These are phyloP conservation scores for Physocephala rufipes DNA, from an alignment of 2,888 invertebrate genomes.

Conservation along the genomic window DNA sequence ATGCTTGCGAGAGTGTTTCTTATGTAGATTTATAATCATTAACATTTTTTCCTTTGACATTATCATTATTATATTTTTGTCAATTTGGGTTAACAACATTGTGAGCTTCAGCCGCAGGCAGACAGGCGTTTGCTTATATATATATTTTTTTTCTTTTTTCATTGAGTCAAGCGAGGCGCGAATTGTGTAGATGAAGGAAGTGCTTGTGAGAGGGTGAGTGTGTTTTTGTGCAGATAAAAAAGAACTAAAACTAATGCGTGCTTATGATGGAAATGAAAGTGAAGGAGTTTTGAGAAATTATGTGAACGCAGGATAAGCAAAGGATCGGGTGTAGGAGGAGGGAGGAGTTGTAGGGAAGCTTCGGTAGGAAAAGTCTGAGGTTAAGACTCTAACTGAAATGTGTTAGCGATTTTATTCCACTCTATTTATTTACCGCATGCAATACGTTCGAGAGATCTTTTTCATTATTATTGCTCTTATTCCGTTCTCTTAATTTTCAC, in stretches of 20 bases:
- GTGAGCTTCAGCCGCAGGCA: conserved; percentile 1
- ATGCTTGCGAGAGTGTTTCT: no score
- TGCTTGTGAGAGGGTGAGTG: no score
- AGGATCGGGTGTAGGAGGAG: not conserved
- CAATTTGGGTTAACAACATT: conserved; percentile 11
- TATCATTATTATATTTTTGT: conserved; percentile 3
- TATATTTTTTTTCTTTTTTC: not conserved
- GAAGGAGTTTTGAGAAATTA: no score
- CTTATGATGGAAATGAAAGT: not conserved
- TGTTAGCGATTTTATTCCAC: conserved; percentile 26
- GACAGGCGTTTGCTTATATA: no score
- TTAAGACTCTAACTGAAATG: conserved; percentile 6
- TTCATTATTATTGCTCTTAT: conserved; percentile 20
- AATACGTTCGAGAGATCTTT: no score
- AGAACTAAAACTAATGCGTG: not conserved
- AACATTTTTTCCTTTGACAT: no score
- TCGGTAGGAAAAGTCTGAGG: not conserved
- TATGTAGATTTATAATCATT: no score
- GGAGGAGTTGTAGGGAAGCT: not conserved
- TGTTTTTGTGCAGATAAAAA: no score
- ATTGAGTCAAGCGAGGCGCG: no score
- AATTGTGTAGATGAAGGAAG: not conserved
- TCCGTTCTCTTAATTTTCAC: conserved; percentile 3
- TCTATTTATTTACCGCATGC: conserved; percentile 22
- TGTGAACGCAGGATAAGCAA: no score